Evolutionary conservation across 2,888 invertebrate genomes (phyloP).

Genomic region (Monoplex corrugatus): DNA sequence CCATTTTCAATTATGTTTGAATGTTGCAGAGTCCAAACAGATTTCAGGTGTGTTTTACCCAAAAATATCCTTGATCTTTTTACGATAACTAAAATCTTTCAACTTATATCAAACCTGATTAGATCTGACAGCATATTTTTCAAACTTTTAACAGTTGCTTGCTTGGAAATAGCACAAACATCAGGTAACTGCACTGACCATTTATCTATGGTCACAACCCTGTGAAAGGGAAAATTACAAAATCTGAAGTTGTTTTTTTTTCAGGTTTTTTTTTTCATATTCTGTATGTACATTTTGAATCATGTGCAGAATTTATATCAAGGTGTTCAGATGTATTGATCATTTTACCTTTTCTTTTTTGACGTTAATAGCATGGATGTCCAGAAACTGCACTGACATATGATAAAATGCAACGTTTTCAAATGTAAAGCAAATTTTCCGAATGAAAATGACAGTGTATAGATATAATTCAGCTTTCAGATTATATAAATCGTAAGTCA

Average conservation of each 20-base stretch:
- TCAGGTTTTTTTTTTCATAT: not conserved
- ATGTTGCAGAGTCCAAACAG: no score
- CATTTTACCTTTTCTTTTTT: not conserved
- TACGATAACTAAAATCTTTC: not conserved
- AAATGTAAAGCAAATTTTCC: not conserved
- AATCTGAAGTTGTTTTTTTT: not conserved
- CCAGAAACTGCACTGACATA: not conserved
- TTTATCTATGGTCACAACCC: not conserved
- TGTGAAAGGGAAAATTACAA: not conserved
- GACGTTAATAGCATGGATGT: not conserved
- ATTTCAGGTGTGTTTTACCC: not conserved
- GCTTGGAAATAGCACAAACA: not conserved
- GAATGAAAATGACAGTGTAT: no score
- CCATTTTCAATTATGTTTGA: no score
- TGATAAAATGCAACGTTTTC: not conserved
- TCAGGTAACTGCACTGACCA: not conserved
- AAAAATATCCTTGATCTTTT: not conserved
- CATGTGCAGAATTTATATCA: not conserved
- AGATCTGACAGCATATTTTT: not conserved
- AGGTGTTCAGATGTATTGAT: not conserved
- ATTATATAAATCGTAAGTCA: no score
- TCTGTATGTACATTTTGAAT: not conserved
- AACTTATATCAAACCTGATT: not conserved
- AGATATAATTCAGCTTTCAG: no score
- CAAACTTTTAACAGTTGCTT: not conserved